These are phyloP conservation scores for Chunga burmeisteri DNA, from an alignment of 2,113 vertebrate species.

Conservation along the genomic window DNA sequence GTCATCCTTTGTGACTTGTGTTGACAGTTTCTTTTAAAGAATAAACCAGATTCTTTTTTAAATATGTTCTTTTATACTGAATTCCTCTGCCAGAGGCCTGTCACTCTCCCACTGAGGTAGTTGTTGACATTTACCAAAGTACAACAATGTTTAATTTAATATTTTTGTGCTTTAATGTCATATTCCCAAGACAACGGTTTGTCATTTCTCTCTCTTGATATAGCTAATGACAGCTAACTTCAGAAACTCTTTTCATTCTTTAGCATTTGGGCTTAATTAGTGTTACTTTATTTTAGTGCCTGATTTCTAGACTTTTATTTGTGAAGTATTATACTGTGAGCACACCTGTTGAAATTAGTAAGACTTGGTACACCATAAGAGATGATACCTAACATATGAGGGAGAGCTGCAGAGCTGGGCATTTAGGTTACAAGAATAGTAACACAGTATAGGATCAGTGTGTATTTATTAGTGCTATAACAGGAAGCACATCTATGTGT, in stretches of 20 bases:
- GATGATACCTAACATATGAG: neutral
- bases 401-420: neutral
- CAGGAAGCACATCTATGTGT: neutral
- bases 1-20: conserved; percentile 19
- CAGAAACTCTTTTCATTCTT: neutral
- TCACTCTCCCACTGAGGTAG: neutral
- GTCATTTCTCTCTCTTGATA: neutral
- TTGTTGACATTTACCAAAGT: conserved; percentile 66
- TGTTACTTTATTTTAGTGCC: neutral
- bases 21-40: conserved; percentile 52
- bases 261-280: neutral
- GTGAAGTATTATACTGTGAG: neutral
- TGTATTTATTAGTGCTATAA: neutral
- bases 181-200: neutral
- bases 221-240: neutral
- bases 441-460: neutral
- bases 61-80: conserved; percentile 21
- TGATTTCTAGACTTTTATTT: neutral
- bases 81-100: conserved; percentile 2
- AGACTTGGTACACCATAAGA: neutral
- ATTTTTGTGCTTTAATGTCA: conserved; percentile 43
- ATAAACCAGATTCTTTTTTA: conserved; percentile 22
- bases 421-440: neutral
- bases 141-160: conserved; percentile 52
- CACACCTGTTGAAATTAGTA: neutral